Evolutionary conservation across 2,113 vertebrate species (phyloP), one percentile per base, ranked within the genome.

Genomic region (Neomonachus schauinslandi): DNA sequence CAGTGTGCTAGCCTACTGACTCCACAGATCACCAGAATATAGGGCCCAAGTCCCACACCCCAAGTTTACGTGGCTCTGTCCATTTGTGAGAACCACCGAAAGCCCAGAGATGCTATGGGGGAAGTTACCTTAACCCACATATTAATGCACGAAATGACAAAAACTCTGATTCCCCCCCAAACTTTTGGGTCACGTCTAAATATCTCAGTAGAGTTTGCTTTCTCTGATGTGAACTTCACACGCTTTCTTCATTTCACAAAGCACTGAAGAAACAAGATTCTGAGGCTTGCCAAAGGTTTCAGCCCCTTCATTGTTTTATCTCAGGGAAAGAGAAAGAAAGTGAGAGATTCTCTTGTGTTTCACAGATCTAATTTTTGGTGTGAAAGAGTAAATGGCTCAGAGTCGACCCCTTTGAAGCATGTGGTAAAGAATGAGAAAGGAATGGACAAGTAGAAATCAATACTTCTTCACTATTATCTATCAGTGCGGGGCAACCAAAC

Each of bases 381-480:
- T 94, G 94, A 96, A 97, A 94, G 92, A 95, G 55, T 72, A 85
- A 94, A 82, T 46, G 95, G 85, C 90, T 98, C 77, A 15, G 84
- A 94, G 46, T 63, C 88, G 83, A 97, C 95, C 97, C 92, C 91
- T 97, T 96, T 94, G 96, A 96, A 96, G 88, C 72, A 74, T 69
- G 87, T 61, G 82, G 72, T 88, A 87, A 94, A 85, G 95, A 96
- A 96, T 55, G 94, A 86, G 94, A 96, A 96, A 89, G 87, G 83
- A 98, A 97, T 49, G 53, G 90, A 94, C 97, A 96, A 96, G 95
- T 39, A 19, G 72, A 94, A 97, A 97, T 96, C 98, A 98, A 94
- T 94, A 91, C 42, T 77, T 74, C 90, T 74, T 59, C 39, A 31
- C 95, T 88, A 72, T 85, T 88, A 65, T 97, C 95, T 92, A 51